phyloP scores from a whole-genome alignment of 2,113 vertebrate species.

The Platysteira castanea region DNA sequence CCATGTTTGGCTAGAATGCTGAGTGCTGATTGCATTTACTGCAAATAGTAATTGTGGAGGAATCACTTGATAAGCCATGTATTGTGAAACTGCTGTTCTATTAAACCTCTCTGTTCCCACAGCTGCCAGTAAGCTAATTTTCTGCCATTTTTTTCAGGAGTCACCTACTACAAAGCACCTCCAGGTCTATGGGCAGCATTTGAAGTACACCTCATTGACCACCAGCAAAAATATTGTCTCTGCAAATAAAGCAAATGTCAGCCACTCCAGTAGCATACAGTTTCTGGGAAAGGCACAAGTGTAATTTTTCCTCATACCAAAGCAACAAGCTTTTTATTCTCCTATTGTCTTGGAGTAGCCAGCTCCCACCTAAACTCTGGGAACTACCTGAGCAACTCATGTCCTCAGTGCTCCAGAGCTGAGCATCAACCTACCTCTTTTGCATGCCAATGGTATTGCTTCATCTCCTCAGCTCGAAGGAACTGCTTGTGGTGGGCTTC shows the following conservation, averaged over 20 bases:
- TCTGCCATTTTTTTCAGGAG: not conserved
- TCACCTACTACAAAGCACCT: not conserved
- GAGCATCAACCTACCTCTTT: not conserved
- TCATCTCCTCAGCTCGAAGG: not conserved
- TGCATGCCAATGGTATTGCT: not conserved
- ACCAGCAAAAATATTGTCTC: not conserved
- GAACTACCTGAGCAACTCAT: not conserved
- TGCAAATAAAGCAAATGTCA: not conserved
- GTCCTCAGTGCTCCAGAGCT: not conserved
- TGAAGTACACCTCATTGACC: not conserved
- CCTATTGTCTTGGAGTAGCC: not conserved
- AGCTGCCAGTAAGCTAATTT: not conserved
- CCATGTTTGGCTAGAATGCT: not conserved
- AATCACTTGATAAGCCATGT: not conserved
- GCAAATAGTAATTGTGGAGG: not conserved
- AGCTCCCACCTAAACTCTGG: not conserved
- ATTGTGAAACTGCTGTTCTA: not conserved
- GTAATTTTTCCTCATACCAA: not conserved
- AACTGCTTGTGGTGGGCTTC: not conserved
- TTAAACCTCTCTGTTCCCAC: not conserved
- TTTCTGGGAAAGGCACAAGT: not conserved
- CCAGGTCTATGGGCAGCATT: not conserved
- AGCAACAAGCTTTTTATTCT: not conserved
- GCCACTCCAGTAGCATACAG: not conserved
- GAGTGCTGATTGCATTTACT: not conserved